phyloP scores from a whole-genome alignment of 2,888 invertebrate species.

The Stomorhina lunata region DNA sequence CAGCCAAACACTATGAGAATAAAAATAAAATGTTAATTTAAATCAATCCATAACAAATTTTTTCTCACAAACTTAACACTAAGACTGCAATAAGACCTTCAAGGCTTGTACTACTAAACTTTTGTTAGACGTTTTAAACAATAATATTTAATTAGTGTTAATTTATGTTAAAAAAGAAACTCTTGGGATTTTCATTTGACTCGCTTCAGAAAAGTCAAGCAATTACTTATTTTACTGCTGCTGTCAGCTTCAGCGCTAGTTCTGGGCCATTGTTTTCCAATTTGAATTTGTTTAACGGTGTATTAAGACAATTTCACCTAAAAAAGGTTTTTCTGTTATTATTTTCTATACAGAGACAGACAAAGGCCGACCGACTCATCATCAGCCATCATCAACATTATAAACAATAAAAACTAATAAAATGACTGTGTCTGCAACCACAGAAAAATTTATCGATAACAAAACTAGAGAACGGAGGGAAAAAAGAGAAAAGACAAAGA shows the following conservation, averaged over 20 bases:
- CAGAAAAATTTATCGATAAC: constrained; percentile 4
- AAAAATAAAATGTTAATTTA: too few relatives aligned
- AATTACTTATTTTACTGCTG: too few relatives aligned
- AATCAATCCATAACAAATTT: too few relatives aligned
- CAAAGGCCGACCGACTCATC: too few relatives aligned
- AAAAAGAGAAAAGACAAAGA: constrained; percentile 48
- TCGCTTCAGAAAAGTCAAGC: too few relatives aligned
- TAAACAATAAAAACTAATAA: not conserved
- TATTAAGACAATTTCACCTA: not conserved
- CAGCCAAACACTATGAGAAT: too few relatives aligned
- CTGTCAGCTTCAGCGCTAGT: not conserved
- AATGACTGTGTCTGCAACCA: constrained; percentile 2
- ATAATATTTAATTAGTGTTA: constrained; percentile 16
- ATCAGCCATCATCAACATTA: constrained; percentile 3
- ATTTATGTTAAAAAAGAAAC: not conserved
- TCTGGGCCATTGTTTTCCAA: not conserved
- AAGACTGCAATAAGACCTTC: too few relatives aligned
- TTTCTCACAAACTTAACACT: too few relatives aligned
- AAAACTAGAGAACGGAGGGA: not conserved
- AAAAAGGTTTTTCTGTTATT: not conserved
- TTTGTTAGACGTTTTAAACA: too few relatives aligned
- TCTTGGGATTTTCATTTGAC: too few relatives aligned
- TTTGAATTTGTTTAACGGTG: not conserved
- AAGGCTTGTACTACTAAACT: too few relatives aligned
- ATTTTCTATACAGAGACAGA: too few relatives aligned